A percentile compares a stretch with the other conserved stretches of the same genome.
phyloP scores from a whole-genome alignment of 2,113 vertebrate species.

The Lagenorhynchus albirostris region DNA sequence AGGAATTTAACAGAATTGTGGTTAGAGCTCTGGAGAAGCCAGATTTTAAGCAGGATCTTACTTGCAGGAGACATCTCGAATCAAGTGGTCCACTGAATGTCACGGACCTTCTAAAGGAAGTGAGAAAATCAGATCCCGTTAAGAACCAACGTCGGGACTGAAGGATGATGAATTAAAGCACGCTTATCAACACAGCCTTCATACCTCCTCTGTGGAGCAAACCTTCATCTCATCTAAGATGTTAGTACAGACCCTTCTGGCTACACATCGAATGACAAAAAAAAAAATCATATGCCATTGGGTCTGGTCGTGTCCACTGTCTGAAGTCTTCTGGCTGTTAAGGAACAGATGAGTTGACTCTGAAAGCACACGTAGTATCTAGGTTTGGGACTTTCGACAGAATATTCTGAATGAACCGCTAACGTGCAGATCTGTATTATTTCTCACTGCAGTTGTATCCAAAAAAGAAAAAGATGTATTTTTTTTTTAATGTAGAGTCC shows the following conservation, averaged over 20 bases:
- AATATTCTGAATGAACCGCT: not conserved
- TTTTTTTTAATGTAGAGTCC: conserved; percentile 6
- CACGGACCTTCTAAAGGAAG: conserved; percentile 38
- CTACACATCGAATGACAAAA: conserved; percentile 57
- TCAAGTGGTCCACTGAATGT: rapidly evolving
- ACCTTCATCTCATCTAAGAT: conserved; percentile 41
- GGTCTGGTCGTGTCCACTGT: conserved; percentile 57
- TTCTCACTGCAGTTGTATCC: not conserved
- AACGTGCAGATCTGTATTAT: not conserved
- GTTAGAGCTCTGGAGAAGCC: not conserved
- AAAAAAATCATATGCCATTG: conserved; percentile 63
- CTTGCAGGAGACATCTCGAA: not conserved
- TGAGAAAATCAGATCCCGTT: conserved; percentile 45
- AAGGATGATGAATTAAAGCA: conserved; percentile 50
- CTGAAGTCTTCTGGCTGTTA: conserved; percentile 53
- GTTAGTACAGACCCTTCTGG: conserved; percentile 44
- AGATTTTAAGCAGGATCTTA: not conserved
- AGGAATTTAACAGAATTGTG: not conserved
- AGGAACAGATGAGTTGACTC: conserved; percentile 64
- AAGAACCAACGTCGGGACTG: conserved; percentile 9
- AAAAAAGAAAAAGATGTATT: not conserved
- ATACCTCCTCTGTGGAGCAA: conserved; percentile 58
- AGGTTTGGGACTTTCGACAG: conserved; percentile 33
- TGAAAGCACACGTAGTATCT: conserved; percentile 43
- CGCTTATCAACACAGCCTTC: conserved; percentile 56